A percentile compares a stretch with the other conserved stretches of the same genome.
These are phyloP conservation scores for Suillia variegata DNA, from an alignment of 2,888 invertebrate genomes.

Conservation along the genomic window DNA sequence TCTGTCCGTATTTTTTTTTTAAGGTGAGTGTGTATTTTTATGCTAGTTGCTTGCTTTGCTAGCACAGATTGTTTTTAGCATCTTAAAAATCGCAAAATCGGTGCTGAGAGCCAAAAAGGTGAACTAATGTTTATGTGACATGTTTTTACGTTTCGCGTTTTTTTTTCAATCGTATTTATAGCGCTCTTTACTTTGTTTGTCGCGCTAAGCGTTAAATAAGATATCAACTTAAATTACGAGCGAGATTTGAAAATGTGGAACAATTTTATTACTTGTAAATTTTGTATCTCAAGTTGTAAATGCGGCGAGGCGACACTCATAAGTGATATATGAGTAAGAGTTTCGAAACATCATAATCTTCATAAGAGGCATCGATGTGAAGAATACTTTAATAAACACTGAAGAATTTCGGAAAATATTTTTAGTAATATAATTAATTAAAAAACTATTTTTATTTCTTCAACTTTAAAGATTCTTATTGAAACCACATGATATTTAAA, in stretches of 20 bases:
- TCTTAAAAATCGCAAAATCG: not conserved
- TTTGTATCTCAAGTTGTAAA: too few relatives aligned
- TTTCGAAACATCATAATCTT: too few relatives aligned
- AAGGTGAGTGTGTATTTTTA: not conserved
- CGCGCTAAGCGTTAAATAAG: slow-evolving; percentile 36
- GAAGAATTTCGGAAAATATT: too few relatives aligned
- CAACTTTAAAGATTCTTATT: too few relatives aligned
- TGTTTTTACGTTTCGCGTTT: slow-evolving; percentile 24
- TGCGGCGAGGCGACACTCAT: not conserved
- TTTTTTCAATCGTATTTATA: not conserved
- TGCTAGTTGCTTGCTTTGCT: not conserved
- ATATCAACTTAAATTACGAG: slow-evolving; percentile 42
- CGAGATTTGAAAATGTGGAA: slow-evolving; percentile 31
- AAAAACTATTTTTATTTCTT: too few relatives aligned
- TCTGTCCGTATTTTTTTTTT: too few relatives aligned
- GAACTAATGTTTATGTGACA: slow-evolving; percentile 43
- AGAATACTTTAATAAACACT: too few relatives aligned
- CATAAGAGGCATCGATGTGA: too few relatives aligned
- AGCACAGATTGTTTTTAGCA: not conserved
- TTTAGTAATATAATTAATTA: too few relatives aligned
- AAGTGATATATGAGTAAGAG: too few relatives aligned
- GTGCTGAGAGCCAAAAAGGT: slow-evolving; percentile 31
- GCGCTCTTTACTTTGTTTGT: slow-evolving; percentile 13
- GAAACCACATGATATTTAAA: too few relatives aligned
- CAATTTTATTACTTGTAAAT: slow-evolving; percentile 22